Percentiles rank a stretch among this genome's conserved stretches.
Conservation (phyloP, 2,888 invertebrate genomes). For the Pristionchus fissidentatus region DNA sequence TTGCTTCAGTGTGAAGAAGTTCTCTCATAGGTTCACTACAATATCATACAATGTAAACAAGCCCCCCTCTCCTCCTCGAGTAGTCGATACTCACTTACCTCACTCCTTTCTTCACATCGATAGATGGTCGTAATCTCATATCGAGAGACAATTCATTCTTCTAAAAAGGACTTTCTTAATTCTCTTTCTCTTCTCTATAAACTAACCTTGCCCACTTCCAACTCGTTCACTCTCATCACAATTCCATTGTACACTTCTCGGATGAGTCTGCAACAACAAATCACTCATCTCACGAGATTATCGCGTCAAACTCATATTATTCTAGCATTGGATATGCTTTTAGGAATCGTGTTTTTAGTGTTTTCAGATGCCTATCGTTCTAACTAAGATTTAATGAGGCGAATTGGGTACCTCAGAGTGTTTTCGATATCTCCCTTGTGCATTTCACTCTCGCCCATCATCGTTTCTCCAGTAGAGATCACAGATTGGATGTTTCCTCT, state of each 20-base stretch:
- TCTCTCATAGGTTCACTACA: conserved; percentile 72
- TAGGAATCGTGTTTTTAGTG: too few relatives aligned
- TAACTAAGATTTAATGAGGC: too few relatives aligned
- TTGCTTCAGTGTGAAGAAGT: conserved; percentile 67
- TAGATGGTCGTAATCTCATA: background rate
- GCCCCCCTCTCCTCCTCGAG: background rate
- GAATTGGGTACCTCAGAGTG: conserved; percentile 9
- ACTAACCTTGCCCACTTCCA: conserved; percentile 22
- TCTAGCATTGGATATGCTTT: too few relatives aligned
- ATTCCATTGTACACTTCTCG: conserved; percentile 21
- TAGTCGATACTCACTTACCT: conserved; percentile 9
- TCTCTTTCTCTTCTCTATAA: background rate
- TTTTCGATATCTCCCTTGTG: conserved; percentile 55
- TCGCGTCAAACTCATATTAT: too few relatives aligned
- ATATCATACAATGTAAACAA: conserved; percentile 13
- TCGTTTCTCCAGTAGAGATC: conserved; percentile 49
- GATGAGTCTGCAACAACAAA: conserved; percentile 12
- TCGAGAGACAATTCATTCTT: conserved; percentile 31
- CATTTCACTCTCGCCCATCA: conserved; percentile 49
- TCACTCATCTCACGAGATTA: background rate
- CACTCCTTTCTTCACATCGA: conserved; percentile 27
- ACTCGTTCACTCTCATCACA: background rate
- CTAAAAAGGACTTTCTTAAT: background rate
- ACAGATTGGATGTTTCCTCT: conserved; percentile 57
- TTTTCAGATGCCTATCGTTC: too few relatives aligned